Conservation (phyloP, 2,888 invertebrate species). For the Drosophila neutralis region DNA sequence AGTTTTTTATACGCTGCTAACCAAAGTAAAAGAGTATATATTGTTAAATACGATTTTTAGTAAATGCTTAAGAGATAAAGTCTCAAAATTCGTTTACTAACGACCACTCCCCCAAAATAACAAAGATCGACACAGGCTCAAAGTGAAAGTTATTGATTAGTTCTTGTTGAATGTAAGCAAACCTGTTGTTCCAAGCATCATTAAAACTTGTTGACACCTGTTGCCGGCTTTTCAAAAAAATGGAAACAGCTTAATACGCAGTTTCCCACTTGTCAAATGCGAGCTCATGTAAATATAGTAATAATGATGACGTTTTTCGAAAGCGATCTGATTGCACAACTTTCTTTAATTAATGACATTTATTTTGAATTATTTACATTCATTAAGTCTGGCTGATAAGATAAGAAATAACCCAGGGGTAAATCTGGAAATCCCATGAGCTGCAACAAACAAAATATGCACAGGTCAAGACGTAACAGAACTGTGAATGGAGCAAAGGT, state of each 20-base stretch:
- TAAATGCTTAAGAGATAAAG: background rate
- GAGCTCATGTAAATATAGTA: conserved; percentile 6
- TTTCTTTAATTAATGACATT: background rate
- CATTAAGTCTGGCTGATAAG: conserved; percentile 42
- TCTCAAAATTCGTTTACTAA: background rate
- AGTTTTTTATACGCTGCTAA: conserved; percentile 17
- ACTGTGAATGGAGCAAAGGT: conserved; percentile 4
- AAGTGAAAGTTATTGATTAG: background rate
- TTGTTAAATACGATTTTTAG: background rate
- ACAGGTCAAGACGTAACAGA: conserved; percentile 30
- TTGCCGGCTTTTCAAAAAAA: background rate
- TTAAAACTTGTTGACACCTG: background rate
- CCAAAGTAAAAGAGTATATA: background rate
- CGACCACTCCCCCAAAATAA: background rate
- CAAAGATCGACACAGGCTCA: background rate
- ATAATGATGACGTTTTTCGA: conserved; percentile 17
- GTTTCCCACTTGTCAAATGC: background rate
- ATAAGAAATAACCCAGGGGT: conserved; percentile 17
- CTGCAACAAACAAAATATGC: conserved; percentile 9
- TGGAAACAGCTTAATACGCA: background rate
- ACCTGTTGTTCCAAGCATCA: conserved; percentile 1
- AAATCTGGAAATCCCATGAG: conserved; percentile 32
- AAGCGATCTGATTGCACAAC: conserved; percentile 28
- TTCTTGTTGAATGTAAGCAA: background rate
- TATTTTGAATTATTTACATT: background rate